Conservation (phyloP, 2,797 vertebrate genomes). For the Takifugu rubripes region DNA sequence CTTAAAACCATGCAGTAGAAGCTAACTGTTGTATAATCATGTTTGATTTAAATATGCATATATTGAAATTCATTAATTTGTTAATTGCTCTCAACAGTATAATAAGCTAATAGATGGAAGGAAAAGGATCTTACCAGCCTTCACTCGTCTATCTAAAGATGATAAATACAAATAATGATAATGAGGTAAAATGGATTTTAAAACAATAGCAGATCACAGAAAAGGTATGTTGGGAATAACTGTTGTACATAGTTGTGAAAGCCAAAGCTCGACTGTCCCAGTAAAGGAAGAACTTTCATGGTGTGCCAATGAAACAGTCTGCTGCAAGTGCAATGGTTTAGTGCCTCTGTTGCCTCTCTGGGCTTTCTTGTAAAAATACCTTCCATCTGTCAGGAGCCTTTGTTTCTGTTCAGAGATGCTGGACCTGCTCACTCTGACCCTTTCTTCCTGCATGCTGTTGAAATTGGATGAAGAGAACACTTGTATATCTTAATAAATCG, state of each 20-base stretch:
- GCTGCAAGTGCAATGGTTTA: slow-evolving; percentile 45
- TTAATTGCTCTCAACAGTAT: no score
- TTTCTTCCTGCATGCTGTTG: slow-evolving; percentile 31
- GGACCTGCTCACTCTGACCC: slow-evolving; percentile 49
- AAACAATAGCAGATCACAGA: no score
- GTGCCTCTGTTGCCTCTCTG: slow-evolving; percentile 38
- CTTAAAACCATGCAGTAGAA: no score
- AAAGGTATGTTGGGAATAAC: slow-evolving; percentile 7
- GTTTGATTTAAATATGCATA: no score
- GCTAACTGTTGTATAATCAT: no score
- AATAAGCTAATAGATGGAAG: no score
- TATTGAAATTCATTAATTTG: no score
- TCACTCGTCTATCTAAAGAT: no score
- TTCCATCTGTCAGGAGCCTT: slow-evolving; percentile 59
- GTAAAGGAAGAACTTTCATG: slow-evolving; percentile 47
- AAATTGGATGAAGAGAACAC: slow-evolving; percentile 44
- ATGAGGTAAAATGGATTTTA: no score
- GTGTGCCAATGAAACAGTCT: slow-evolving; percentile 62
- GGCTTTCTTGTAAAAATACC: slow-evolving; percentile 49
- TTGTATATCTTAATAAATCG: slow-evolving; percentile 21
- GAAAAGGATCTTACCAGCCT: no score
- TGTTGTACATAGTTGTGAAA: slow-evolving; percentile 42
- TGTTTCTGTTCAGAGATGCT: slow-evolving; percentile 57
- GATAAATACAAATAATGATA: no score
- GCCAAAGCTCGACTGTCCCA: slow-evolving; percentile 48